phyloP scores from a whole-genome alignment of 2,113 vertebrate species.

The Burhinus bistriatus region DNA sequence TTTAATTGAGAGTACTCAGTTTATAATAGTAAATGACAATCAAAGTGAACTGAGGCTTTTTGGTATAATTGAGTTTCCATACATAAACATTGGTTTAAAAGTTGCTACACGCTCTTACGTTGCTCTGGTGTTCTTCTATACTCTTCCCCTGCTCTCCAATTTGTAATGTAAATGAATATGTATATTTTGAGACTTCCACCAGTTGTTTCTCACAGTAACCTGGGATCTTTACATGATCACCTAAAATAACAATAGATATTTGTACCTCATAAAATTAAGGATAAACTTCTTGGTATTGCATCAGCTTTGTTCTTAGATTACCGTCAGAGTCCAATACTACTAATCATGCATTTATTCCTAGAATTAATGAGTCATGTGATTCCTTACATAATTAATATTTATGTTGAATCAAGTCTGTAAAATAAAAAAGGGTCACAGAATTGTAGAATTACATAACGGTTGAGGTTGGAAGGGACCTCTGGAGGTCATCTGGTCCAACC shows the following conservation, averaged over 20 bases:
- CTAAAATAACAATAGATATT: not conserved
- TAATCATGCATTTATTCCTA: not conserved
- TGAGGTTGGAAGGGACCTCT: not conserved
- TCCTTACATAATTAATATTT: not conserved
- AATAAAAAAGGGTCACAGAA: not conserved
- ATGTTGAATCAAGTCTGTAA: not conserved
- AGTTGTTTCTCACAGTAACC: not conserved
- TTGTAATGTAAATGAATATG: not conserved
- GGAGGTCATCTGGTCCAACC: not conserved
- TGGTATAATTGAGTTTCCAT: not conserved
- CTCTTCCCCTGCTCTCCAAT: not conserved
- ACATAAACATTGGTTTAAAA: not conserved
- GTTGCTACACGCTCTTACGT: not conserved
- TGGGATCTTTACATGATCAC: not conserved
- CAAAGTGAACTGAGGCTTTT: not conserved
- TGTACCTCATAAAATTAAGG: not conserved
- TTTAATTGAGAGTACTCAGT: not conserved
- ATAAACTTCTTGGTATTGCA: not conserved
- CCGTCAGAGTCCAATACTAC: not conserved
- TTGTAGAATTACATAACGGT: not conserved
- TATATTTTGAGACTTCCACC: not conserved
- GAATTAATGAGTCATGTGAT: not conserved
- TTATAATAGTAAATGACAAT: not conserved
- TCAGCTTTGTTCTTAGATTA: not conserved
- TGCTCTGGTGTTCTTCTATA: not conserved